Base-by-base conservation (phyloP, 2,888 invertebrate genomes). In the Sinopyrophorus schimmeli region DNA sequence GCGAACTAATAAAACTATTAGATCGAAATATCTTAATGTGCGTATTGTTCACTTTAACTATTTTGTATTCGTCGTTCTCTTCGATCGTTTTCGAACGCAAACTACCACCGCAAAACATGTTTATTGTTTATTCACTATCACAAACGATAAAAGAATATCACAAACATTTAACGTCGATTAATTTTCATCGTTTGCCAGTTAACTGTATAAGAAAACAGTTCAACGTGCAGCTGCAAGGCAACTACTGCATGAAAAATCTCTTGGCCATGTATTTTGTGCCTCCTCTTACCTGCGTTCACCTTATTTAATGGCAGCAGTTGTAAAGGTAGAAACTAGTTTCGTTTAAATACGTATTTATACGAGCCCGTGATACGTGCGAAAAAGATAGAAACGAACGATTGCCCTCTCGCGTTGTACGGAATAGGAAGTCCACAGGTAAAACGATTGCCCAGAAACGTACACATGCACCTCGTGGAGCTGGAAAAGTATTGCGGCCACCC, bases 61-160 rank as follows among this genome's bases (percentile, higher is more conserved):
- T 52, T 57, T 59, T 65, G 52, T 67, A 70, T 44, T 69, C 67
- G 51, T 71, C 71, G 59, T 65, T 67, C 42, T 67, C 60, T 41
- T 68, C 66, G 37, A 67, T 55, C 9, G 64, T 60, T 52, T 68
- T 70, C n/a, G 68, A 63, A 7, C 70, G 62, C 55, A 71, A 70
- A 63, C 71, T 72, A 18, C 71, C 71, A 27, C 71, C 70, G 59
- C 70, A 71, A 56, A 71, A 69, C 66, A 72, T 69, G 9, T 37
- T 48, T 42, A 40, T n/a, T n/a, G n/a, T n/a, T n/a, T 39, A 39
- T 37, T 10, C 15, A 24, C 24, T 34, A 16, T 23, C 28, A 23
- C 14, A 21, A 35, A 27, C 15, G 12, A 7, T 7, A 28, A 16
- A 31, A 26, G 17, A 27, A 6, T 11, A 2, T 6, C 27, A 27